Evolutionary conservation across 1,140 invertebrate species (phyloP).

Genomic region (Chironomus tepperi): DNA sequence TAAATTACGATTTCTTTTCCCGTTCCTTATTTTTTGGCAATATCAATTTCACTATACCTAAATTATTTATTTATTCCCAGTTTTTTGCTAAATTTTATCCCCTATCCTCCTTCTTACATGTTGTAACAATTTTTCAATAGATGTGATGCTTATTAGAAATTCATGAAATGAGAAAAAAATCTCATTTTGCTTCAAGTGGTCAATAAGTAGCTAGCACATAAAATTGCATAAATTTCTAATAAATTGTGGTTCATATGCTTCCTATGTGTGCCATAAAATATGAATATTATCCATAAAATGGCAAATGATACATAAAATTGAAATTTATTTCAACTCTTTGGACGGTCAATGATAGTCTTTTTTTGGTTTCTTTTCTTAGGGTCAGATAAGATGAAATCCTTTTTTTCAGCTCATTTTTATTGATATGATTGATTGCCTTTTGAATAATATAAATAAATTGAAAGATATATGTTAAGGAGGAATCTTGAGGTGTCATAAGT

Average conservation of each 20-base stretch:
- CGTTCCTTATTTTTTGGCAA: too few species aligned
- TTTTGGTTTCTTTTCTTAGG: too few species aligned
- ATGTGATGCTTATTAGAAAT: background rate
- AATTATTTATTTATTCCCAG: constrained; percentile 1
- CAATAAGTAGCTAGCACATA: constrained; percentile 9
- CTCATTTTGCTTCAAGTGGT: constrained; percentile 23
- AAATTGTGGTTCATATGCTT: constrained; percentile 17
- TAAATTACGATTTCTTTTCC: too few species aligned
- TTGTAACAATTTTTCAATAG: background rate
- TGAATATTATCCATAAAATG: constrained; percentile 15
- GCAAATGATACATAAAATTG: constrained; percentile 23
- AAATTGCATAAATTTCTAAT: constrained; percentile 19
- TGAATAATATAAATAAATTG: background rate
- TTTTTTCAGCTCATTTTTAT: background rate
- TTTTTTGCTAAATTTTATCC: background rate
- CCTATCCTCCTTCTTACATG: background rate
- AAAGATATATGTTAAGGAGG: too few species aligned
- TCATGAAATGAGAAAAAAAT: constrained; percentile 5
- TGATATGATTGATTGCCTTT: background rate
- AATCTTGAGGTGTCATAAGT: constrained; percentile 8
- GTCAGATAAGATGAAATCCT: background rate
- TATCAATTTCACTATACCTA: too few species aligned
- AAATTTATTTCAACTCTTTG: background rate
- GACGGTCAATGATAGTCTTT: too few species aligned
- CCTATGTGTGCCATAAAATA: background rate